Conservation (phyloP, 2,113 vertebrate species). For the Pluvianellus socialis region DNA sequence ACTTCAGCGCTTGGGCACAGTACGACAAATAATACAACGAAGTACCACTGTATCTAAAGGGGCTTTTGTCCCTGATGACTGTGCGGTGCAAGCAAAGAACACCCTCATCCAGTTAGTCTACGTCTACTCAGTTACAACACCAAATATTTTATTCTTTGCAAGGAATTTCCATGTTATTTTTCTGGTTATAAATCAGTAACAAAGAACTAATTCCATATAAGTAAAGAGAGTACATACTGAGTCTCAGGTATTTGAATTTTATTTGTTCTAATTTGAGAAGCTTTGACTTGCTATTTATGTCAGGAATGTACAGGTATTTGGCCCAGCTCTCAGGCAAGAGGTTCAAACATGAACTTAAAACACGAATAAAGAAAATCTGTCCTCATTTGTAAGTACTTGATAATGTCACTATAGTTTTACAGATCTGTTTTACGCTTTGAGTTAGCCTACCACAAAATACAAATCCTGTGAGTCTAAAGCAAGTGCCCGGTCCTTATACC, state of each 20-base stretch:
- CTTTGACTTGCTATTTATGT: background rate
- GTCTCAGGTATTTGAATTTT: background rate
- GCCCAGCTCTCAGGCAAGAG: rapidly evolving
- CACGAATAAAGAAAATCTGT: background rate
- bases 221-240: background rate
- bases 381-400: background rate
- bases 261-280: background rate
- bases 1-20: background rate
- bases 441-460: background rate
- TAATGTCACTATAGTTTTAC: background rate
- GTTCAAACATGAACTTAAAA: background rate
- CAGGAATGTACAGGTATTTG: background rate
- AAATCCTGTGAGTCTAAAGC: background rate
- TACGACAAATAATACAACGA: background rate
- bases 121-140: background rate
- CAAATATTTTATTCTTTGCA: background rate
- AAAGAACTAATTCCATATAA: background rate
- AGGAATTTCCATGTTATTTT: background rate
- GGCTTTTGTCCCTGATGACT: background rate
- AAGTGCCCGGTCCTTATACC: background rate
- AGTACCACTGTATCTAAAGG: background rate
- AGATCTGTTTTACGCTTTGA: background rate
- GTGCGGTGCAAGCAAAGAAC: background rate
- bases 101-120: background rate
- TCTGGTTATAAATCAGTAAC: background rate